phyloP scores from a whole-genome alignment of 92 coral and sea anemone genomes.

The Porites rus region DNA sequence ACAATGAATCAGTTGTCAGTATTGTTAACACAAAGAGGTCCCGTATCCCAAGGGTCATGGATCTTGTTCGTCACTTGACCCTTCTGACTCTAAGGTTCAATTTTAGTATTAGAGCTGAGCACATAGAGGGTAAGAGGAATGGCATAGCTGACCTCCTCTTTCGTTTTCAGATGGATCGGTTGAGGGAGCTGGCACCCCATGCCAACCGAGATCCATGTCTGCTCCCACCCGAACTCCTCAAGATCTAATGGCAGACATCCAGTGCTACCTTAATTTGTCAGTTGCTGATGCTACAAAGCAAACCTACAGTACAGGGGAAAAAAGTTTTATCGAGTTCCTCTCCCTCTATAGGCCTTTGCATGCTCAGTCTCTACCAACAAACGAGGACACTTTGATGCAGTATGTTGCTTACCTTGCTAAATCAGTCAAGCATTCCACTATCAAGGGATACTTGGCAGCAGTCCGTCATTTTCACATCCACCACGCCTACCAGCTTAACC shows the following conservation, averaged over 20 bases:
- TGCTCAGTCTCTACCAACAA: constrained; percentile 27
- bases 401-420: constrained; percentile 48
- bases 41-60: constrained; percentile 66
- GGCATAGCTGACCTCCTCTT: constrained; percentile 61
- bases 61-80: constrained; percentile 56
- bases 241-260: constrained; percentile 6
- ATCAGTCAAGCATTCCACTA: constrained; percentile 46
- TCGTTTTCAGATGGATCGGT: constrained; percentile 66
- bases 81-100: constrained; percentile 50
- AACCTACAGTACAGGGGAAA: too few species aligned
- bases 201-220: constrained; percentile 39
- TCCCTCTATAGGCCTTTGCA: too few species aligned
- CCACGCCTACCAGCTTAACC: constrained; percentile 15
- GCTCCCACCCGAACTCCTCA: constrained; percentile 34
- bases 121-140: constrained; percentile 65
- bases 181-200: constrained; percentile 55
- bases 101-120: constrained; percentile 46
- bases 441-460: constrained; percentile 50
- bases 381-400: constrained; percentile 35
- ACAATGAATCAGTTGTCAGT: constrained; percentile 59
- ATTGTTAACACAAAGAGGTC: constrained; percentile 65
- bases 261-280: too few species aligned
- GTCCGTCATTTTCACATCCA: constrained; percentile 52
- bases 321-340: too few species aligned
- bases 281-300: too few species aligned